Conservation (phyloP, 1,140 invertebrate genomes). For the Elymnias hypermnestra region DNA sequence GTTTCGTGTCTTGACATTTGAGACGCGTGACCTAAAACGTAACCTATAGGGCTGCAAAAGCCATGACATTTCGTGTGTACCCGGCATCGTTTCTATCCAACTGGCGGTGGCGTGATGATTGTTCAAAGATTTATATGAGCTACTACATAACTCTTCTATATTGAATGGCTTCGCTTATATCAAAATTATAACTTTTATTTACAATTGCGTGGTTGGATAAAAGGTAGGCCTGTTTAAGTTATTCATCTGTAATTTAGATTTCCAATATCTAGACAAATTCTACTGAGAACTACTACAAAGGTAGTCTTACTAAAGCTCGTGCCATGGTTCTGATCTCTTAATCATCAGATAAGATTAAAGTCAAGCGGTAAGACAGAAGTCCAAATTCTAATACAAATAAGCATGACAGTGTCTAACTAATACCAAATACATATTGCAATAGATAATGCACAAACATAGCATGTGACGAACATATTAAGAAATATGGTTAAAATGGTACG, state of each 20-base stretch:
- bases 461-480: constrained; percentile 1
- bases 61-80: constrained; percentile 26
- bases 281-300: too few relatives aligned
- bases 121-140: constrained; percentile 9
- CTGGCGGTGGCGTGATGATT: constrained; percentile 13
- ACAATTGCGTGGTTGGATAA: neutral
- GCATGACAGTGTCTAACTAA: too few relatives aligned
- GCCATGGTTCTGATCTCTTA: too few relatives aligned
- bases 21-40: constrained; percentile 11
- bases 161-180: too few relatives aligned
- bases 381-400: too few relatives aligned
- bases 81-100: constrained; percentile 3
- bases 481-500: constrained; percentile 5
- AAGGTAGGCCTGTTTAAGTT: too few relatives aligned
- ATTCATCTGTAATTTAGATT: too few relatives aligned
- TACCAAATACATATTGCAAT: too few relatives aligned
- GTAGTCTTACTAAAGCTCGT: too few relatives aligned
- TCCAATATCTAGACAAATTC: too few relatives aligned
- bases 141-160: neutral
- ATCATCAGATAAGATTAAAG: too few relatives aligned
- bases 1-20: constrained; percentile 20
- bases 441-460: constrained; percentile 3
- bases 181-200: neutral
- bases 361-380: too few relatives aligned
- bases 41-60: constrained; percentile 5